A percentile compares a stretch with the other conserved stretches of the same genome.
Evolutionary conservation across 2,888 invertebrate species (phyloP).

Genomic region (Acheta domesticus): DNA sequence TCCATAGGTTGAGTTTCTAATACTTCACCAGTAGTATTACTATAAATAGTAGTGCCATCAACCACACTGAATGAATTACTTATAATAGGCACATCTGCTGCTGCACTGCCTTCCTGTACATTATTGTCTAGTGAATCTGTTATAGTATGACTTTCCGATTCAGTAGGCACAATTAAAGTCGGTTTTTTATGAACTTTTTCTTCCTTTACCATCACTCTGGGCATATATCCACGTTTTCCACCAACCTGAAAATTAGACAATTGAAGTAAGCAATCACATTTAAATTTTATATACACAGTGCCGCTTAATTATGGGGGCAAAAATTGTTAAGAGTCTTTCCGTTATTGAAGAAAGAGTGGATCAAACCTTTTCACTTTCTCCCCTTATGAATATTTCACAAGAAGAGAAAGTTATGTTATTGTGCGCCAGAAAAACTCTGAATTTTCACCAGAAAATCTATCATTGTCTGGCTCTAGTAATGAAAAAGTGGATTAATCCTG

Average conservation of each 20-base stretch:
- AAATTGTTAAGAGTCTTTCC: too few species aligned
- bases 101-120: background rate
- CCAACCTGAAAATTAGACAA: conserved; percentile 50
- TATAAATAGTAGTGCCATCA: conserved; percentile 65
- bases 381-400: too few species aligned
- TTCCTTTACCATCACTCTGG: conserved; percentile 59
- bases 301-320: background rate
- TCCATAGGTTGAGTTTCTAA: background rate
- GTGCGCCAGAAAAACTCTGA: too few species aligned
- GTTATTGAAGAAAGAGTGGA: too few species aligned
- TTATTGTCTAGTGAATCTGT: conserved; percentile 22
- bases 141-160: conserved; percentile 41
- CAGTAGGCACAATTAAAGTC: conserved; percentile 50
- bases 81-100: too few species aligned
- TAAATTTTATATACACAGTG: background rate
- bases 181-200: conserved; percentile 51
- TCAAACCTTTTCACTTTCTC: too few species aligned
- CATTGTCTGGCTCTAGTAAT: too few species aligned
- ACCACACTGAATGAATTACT: conserved; percentile 46
- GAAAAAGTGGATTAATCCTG: too few species aligned
- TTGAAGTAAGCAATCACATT: background rate
- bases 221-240: conserved; percentile 66
- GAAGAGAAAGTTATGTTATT: too few species aligned
- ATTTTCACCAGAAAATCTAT: too few species aligned
- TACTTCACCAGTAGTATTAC: conserved; percentile 35